Conservation (phyloP, 2,113 vertebrate genomes). For the Sebastes schlegelii region DNA sequence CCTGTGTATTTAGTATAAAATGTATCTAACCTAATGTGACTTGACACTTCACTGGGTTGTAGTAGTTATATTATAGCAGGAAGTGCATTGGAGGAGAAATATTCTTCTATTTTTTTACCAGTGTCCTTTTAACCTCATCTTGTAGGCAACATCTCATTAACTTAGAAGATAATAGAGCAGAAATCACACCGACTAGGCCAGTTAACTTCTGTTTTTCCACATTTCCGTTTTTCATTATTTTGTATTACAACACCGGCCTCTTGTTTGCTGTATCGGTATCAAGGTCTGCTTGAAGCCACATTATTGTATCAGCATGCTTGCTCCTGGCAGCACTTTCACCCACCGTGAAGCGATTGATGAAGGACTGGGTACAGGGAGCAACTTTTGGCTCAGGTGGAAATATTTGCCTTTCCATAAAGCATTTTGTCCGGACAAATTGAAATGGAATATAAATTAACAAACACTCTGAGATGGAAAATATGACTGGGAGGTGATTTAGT, state of each 20-base stretch:
- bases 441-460: constrained; percentile 67
- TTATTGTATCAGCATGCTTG: constrained; percentile 53
- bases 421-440: constrained; percentile 62
- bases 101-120: neutral
- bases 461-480: constrained; percentile 47
- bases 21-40: neutral
- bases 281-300: constrained; percentile 49
- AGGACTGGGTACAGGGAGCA: constrained; percentile 35
- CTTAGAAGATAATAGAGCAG: constrained; percentile 10
- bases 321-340: constrained; percentile 43
- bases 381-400: constrained; percentile 53
- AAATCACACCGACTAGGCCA: neutral
- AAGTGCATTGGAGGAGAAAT: neutral
- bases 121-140: constrained; percentile 22
- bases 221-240: constrained; percentile 18
- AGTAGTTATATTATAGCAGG: neutral
- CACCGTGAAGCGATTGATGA: constrained; percentile 45
- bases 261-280: constrained; percentile 32
- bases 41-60: neutral
- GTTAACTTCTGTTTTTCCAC: constrained; percentile 15
- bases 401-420: constrained; percentile 66
- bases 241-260: constrained; percentile 11
- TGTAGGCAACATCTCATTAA: constrained; percentile 5
- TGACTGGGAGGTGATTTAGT: constrained; percentile 59
- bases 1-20: neutral